Base-by-base conservation (phyloP, 2,888 invertebrate species). In the Caenorhabditis japonica region DNA sequence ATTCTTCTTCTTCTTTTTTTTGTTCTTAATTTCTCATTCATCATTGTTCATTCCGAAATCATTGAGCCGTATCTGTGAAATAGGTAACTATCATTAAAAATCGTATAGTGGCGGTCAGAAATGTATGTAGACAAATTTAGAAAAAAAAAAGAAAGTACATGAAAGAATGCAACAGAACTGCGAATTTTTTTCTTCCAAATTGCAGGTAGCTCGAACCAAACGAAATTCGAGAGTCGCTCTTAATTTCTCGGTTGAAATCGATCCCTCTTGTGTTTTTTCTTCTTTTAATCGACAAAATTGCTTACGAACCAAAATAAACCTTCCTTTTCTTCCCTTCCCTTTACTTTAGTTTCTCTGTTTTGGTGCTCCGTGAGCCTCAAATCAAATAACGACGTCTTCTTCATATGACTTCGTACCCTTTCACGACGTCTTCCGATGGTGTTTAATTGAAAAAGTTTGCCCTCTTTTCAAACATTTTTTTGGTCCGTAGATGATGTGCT, bases 391-490 rank as follows among this genome's bases (percentile, higher is more conserved):
- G 47, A 21, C 43, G 43, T 33, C 39, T 19, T 59, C 49, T 60
- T 51, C 46, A 47, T 58, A 30, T 59, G 46, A 59, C 41, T 36
- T 33, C 8, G 23, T 49, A 4, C 21, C 30, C 30, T 17, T 33
- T 13, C 44, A 30, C 21, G 15, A 46, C 27, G 10, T 15, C 15
- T 15, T 5, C 30, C 5, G 5, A 5, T n/a, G 41, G 5, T 7
- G 44, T 39, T 62, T 62, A 62, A 62, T 62, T 62, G 62, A 62
- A 62, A 62, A 62, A 15, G 53, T 34, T 47, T 47, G 30, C 23
- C 1, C 3, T 17, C 43, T 23, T 19, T 19, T 19, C 43, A n/a
- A n/a, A n/a, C n/a, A n/a, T n/a, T n/a, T 17, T 13, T 43, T 43
- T 23, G 19, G 43, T 39, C 39, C 17, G 19, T 15, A 39, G 15